Percentiles rank a stretch among this genome's conserved stretches.
These are phyloP conservation scores for Pantherophis guttatus DNA, from an alignment of 2,113 vertebrate genomes.

Conservation along the genomic window DNA sequence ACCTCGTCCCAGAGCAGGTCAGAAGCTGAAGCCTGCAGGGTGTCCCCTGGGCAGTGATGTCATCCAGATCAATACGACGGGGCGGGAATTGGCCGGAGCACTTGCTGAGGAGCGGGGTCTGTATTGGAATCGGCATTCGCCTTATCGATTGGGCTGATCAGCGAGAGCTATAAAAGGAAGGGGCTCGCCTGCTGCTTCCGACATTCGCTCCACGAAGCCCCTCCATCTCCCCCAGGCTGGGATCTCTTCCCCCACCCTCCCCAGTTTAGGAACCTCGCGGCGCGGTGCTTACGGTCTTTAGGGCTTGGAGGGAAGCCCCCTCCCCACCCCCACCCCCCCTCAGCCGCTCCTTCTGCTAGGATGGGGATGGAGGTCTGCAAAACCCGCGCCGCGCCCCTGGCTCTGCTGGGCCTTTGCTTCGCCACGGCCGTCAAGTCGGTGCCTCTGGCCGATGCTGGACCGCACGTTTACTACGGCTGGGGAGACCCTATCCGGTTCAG, in stretches of 20 bases:
- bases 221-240: not conserved
- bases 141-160: conserved; percentile 79
- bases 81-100: conserved; percentile 48
- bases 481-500: conserved; percentile 79
- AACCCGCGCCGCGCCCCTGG: conserved; percentile 45
- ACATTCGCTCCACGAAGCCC: conserved; percentile 23
- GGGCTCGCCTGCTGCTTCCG: conserved; percentile 43
- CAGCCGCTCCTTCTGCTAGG: not conserved
- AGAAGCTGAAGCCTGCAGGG: conserved; percentile 40
- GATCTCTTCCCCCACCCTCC: not conserved
- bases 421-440: conserved; percentile 43
- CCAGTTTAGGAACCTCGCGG: not conserved
- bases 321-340: not conserved
- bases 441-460: conserved; percentile 75
- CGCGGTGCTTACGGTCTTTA: not conserved
- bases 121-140: conserved; percentile 60
- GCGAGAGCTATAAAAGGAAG: conserved; percentile 76
- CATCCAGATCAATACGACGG: conserved; percentile 49
- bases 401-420: conserved; percentile 58
- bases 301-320: not conserved
- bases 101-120: conserved; percentile 55
- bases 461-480: conserved; percentile 83
- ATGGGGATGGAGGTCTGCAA: conserved; percentile 18
- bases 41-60: conserved; percentile 49
- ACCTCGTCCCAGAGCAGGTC: not conserved